These are phyloP conservation scores for Ctenicera cuprea DNA, from an alignment of 2,888 invertebrate species.

Conservation along the genomic window DNA sequence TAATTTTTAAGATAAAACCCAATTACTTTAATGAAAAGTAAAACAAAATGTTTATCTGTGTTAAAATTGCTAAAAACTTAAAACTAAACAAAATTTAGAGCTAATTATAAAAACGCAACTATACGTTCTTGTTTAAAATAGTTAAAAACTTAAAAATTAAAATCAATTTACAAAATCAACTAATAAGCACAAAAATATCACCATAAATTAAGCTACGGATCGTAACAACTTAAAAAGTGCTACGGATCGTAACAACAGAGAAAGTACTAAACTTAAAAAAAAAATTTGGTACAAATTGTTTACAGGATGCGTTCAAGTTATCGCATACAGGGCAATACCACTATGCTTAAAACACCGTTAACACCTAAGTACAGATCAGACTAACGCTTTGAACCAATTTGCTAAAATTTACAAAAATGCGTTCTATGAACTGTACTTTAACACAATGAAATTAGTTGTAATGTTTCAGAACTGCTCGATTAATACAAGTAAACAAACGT, in stretches of 20 bases:
- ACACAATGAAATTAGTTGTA: constrained; percentile 26
- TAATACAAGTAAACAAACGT: background rate
- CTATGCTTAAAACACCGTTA: constrained; percentile 36
- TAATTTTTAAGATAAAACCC: background rate
- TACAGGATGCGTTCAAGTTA: constrained; percentile 35
- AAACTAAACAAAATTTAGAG: constrained; percentile 16
- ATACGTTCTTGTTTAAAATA: background rate
- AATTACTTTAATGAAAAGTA: constrained; percentile 32
- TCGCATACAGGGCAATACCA: constrained; percentile 36
- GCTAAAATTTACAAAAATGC: constrained; percentile 45
- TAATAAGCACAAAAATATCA: constrained; percentile 55
- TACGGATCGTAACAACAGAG: constrained; percentile 26
- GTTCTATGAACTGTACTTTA: constrained; percentile 41
- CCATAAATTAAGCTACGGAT: constrained; percentile 38
- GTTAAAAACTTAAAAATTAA: too few species aligned
- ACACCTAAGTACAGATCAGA: constrained; percentile 38
- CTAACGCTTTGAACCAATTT: constrained; percentile 36
- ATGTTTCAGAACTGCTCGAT: constrained; percentile 25
- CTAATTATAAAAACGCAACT: constrained; percentile 12
- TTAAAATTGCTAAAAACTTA: constrained; percentile 13
- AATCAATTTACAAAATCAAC: constrained; percentile 21
- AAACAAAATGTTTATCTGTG: background rate
- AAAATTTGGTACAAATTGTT: constrained; percentile 32
- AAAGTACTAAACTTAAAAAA: constrained; percentile 11
- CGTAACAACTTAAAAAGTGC: constrained; percentile 33